Evolutionary conservation across 1,140 invertebrate genomes (phyloP).

Genomic region (Cecropterus lyciades): DNA sequence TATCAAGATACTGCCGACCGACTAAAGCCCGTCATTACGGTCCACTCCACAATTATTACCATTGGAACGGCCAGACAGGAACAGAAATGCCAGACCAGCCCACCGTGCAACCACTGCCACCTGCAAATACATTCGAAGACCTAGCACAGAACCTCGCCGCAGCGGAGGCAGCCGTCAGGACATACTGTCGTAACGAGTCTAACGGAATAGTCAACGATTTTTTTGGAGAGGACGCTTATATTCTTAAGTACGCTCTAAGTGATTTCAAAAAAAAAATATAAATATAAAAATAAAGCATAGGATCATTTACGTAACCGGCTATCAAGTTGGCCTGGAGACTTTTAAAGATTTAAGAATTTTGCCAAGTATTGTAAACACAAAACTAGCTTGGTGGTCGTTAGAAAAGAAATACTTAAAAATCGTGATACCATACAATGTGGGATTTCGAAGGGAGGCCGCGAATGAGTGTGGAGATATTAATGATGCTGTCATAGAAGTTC

Average conservation of each 20-base stretch:
- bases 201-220: constrained; percentile 17
- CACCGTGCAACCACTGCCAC: background rate
- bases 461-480: constrained; percentile 4
- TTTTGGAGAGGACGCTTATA: constrained; percentile 23
- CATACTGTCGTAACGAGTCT: constrained; percentile 15
- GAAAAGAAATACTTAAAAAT: constrained; percentile 32
- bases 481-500: no score
- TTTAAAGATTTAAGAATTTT: constrained; percentile 38
- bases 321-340: background rate
- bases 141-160: constrained; percentile 25
- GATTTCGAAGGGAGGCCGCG: constrained; percentile 1
- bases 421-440: constrained; percentile 30
- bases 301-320: constrained; percentile 24
- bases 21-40: background rate
- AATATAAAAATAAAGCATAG: constrained; percentile 38
- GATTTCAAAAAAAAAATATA: constrained; percentile 4
- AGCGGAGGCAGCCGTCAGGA: constrained; percentile 21
- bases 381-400: constrained; percentile 27
- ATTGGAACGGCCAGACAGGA: constrained; percentile 6
- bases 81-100: background rate
- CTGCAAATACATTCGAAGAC: constrained; percentile 7
- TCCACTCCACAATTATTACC: constrained; percentile 17
- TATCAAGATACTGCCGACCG: constrained; percentile 7
- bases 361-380: constrained; percentile 29
- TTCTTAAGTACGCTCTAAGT: constrained; percentile 31